Base-by-base conservation (phyloP, 2,888 invertebrate genomes). In the Malachius bipustulatus region DNA sequence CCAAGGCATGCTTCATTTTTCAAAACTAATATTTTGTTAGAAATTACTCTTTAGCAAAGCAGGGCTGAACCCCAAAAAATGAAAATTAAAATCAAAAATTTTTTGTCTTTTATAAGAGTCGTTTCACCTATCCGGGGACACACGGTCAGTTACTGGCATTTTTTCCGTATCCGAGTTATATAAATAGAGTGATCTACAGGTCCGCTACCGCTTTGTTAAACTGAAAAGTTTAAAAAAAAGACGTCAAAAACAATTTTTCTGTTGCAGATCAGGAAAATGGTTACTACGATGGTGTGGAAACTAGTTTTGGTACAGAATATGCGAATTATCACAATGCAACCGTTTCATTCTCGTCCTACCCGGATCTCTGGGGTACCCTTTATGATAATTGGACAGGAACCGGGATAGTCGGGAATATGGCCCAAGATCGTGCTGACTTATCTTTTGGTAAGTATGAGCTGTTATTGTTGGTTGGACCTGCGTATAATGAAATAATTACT, bases 321-420 rank as follows among this genome's bases (percentile, higher is more conserved):
- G 60, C 70, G 12, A 56, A 59, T 27, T 53, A 56, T 33, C 57
- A 57, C 34, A 71, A 71, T 42, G 64, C 64, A 0, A 50, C 67
- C 4, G 42, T 55, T 34, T 55, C 65, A 12, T 48, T 59, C 6
- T 41, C 59, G 47, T 77, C 76, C 45, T 70, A 74, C 34, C 63
- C 60, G 24, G 59, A 70, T 13, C 67, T 73, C 52, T 80, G 80
- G 80, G 80, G 81, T 4, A 69, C 70, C 41, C 66, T 77, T 27
- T 76, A 65, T 47, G 65, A 72, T 9, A 80, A 81, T 48, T 64
- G 68, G 50, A 71, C 76, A 1, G 78, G 78, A 8, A 66, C 69
- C 41, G 80, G 78, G 11, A 62, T 78, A 6, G 43, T 80, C 24
- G 79, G 79, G 3, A 72, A 73, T 52, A 61, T 81, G 1, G 62